A percentile compares a stretch with the other conserved stretches of the same genome.
Conservation (phyloP, 1,140 invertebrate species). For the Drosophila dunni region DNA sequence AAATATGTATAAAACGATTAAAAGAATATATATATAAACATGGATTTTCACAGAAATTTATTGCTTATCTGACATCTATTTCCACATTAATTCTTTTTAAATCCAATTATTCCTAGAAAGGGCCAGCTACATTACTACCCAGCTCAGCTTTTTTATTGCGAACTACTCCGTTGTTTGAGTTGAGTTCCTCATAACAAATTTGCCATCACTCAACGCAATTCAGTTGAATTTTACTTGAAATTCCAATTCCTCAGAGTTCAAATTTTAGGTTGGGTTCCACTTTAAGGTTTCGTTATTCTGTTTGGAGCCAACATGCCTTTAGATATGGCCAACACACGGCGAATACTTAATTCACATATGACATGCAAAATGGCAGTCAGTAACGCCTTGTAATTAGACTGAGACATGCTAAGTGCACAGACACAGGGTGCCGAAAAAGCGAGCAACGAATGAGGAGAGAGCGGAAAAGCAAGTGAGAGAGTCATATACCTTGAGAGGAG, state of each 20-base stretch:
- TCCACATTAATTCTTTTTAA: too few relatives aligned
- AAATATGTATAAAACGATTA: neutral
- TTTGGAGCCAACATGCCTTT: conserved; percentile 58
- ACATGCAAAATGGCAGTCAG: conserved; percentile 77
- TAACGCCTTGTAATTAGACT: conserved; percentile 76
- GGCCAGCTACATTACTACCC: too few relatives aligned
- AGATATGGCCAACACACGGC: conserved; percentile 57
- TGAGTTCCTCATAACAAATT: conserved; percentile 23
- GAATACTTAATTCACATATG: conserved; percentile 67
- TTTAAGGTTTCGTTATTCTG: conserved; percentile 15
- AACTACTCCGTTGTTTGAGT: conserved; percentile 12
- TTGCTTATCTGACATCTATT: too few relatives aligned
- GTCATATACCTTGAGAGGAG: neutral
- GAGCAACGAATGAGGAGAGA: neutral
- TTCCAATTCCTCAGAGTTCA: conserved; percentile 49
- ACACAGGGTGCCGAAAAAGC: conserved; percentile 9
- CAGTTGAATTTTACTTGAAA: conserved; percentile 14
- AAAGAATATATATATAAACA: neutral
- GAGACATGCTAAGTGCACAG: conserved; percentile 71
- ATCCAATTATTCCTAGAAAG: too few relatives aligned
- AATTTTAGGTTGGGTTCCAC: conserved; percentile 20
- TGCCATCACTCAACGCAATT: conserved; percentile 38
- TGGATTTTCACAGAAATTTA: neutral
- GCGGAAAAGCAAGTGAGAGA: conserved; percentile 1
- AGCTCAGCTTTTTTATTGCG: conserved; percentile 11